Base-by-base conservation (phyloP, 2,888 invertebrate species). In the Unio pictorum region DNA sequence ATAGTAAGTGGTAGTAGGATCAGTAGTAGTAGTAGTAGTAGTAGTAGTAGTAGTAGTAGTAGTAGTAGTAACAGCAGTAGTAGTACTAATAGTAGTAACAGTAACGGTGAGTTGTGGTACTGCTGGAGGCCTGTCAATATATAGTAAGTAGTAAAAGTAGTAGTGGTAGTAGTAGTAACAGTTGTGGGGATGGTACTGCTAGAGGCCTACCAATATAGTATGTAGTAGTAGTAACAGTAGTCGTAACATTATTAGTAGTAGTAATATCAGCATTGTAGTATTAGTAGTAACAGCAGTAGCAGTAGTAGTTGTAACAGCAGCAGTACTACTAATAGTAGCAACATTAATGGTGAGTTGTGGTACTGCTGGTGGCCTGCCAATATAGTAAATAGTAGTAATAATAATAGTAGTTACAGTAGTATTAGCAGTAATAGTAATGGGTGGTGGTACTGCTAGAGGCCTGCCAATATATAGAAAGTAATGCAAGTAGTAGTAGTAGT, bases 381-480 rank as follows among this genome's bases (percentile, higher is more conserved):
- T 28, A 28, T 28, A 23, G 23, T 23, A 23, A 23, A 23, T 28
- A 28, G 28, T 3, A 3, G 30, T 30, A 30, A 34, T 62, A 61
- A 62, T 23, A 23, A 20, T 23, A 67, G 56, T 45, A 28, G 54
- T n/a, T 23, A 23, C 23, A 63, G 54, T 61, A 61, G 61, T 61
- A 61, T 1, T 26, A 61, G 28, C 26, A 61, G 61, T 61, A 61
- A 28, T 61, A 61, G 28, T 61, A 17, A 15, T 26, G 28, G 28
- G n/a, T 26, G 61, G 20, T 26, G 61, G n/a, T 26, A 28, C 45
- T 67, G 59, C 57, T 60, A n/a, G 83, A 81, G 64, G 81, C 83
- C 11, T 87, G 87, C 67, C 84, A 86, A 80, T 84, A 80, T 84
- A 76, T 67, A 85, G 86, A 86, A 77, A 81, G 86, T 76, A 65